These are phyloP conservation scores for Dinomys branickii DNA, from an alignment of 2,113 vertebrate genomes.

Conservation along the genomic window DNA sequence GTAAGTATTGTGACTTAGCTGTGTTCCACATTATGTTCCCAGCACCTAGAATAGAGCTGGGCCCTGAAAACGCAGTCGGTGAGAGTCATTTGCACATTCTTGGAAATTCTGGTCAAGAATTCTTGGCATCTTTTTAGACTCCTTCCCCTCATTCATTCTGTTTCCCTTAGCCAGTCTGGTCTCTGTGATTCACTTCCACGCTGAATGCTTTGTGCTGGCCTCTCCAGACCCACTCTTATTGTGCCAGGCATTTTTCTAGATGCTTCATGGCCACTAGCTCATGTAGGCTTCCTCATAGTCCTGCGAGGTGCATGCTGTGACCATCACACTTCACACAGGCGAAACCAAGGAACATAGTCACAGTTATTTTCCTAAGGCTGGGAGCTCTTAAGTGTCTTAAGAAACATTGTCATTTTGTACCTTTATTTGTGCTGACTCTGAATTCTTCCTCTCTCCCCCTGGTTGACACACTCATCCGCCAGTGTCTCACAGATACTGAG, in stretches of 20 bases:
- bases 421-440: neutral
- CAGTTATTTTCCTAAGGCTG: neutral
- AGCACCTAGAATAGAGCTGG: neutral
- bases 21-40: neutral
- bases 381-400: neutral
- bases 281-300: neutral
- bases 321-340: neutral
- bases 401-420: neutral
- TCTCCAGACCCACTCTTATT: neutral
- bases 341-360: neutral
- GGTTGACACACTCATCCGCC: neutral
- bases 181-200: neutral
- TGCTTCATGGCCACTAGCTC: too few relatives aligned
- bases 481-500: neutral
- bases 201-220: neutral
- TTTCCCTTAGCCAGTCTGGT: neutral
- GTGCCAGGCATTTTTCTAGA: neutral
- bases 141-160: neutral
- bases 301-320: neutral
- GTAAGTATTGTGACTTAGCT: neutral
- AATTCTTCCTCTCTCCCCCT: neutral
- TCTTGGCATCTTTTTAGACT: neutral
- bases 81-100: neutral
- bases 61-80: neutral
- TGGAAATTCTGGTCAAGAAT: neutral